A percentile compares a stretch with the other conserved stretches of the same genome.
Conservation (phyloP, 53 echinoderm and acorn worm species). For the Zoroaster sp. region DNA sequence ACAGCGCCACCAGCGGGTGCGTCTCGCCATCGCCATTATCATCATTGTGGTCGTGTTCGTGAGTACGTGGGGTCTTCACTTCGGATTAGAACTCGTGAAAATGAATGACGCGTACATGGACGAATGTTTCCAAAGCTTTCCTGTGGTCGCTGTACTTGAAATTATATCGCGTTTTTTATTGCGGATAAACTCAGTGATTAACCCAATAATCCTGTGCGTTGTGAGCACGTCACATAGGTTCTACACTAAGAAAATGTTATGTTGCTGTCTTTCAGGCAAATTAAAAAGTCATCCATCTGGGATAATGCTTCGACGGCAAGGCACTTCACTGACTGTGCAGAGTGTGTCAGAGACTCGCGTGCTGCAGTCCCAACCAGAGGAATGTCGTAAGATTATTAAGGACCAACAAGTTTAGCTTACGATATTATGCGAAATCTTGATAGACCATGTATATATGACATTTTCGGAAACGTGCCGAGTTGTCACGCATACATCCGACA, state of each 20-base stretch:
- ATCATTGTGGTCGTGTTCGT: conserved; percentile 29
- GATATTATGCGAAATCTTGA: no score
- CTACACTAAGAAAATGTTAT: neutral
- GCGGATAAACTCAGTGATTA: conserved; percentile 27
- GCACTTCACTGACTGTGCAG: neutral
- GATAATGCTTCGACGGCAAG: neutral
- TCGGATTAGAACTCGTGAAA: neutral
- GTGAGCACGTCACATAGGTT: conserved; percentile 41
- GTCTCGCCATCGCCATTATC: conserved; percentile 34
- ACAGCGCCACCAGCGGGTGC: conserved; percentile 44
- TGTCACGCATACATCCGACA: no score
- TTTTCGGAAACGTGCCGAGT: no score
- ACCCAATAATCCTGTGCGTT: conserved; percentile 49
- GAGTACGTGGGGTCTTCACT: neutral
- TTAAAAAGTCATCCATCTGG: neutral
- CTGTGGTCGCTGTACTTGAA: neutral
- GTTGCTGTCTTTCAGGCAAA: neutral
- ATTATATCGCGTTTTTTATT: neutral
- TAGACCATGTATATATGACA: no score
- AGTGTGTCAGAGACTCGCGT: neutral
- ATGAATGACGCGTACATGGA: neutral
- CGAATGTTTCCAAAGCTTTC: neutral
- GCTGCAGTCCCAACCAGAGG: no score
- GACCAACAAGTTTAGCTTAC: no score
- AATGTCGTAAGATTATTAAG: no score